A percentile compares a stretch with the other conserved stretches of the same genome.
These are phyloP conservation scores for Drosophila dunni DNA, from an alignment of 1,140 invertebrate species.

Conservation along the genomic window DNA sequence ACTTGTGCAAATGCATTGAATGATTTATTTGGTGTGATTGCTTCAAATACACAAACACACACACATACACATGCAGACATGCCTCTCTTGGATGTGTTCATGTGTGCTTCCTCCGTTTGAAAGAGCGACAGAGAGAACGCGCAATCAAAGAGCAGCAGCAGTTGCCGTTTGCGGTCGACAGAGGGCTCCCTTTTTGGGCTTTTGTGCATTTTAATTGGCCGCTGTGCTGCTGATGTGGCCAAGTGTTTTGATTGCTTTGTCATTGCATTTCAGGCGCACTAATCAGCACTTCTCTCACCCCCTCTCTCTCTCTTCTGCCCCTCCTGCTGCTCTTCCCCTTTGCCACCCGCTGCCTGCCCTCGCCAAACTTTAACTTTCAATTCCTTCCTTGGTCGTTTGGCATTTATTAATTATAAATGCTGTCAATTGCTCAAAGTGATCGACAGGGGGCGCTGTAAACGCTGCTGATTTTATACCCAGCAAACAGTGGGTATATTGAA, in stretches of 20 bases:
- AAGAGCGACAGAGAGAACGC: conserved; percentile 31
- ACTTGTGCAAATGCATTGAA: conserved; percentile 75
- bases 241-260: conserved; percentile 83
- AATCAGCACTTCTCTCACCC: conserved; percentile 57
- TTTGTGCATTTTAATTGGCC: conserved; percentile 82
- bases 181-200: conserved; percentile 55
- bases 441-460: conserved; percentile 56
- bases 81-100: conserved; percentile 3
- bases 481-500: background rate
- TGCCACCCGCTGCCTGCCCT: background rate
- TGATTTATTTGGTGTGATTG: conserved; percentile 82
- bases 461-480: background rate
- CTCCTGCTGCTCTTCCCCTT: background rate
- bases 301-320: background rate
- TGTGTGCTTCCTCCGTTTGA: conserved; percentile 30
- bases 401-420: conserved; percentile 82
- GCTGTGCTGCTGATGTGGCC: conserved; percentile 56
- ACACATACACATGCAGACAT: conserved; percentile 2
- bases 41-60: conserved; percentile 50
- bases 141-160: conserved; percentile 65
- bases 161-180: conserved; percentile 69
- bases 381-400: conserved; percentile 7
- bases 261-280: conserved; percentile 62
- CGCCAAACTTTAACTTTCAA: too few relatives aligned
- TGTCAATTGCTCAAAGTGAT: conserved; percentile 68